Evolutionary conservation across 2,888 invertebrate species (phyloP).

Genomic region (Archaeoteleia sp.): DNA sequence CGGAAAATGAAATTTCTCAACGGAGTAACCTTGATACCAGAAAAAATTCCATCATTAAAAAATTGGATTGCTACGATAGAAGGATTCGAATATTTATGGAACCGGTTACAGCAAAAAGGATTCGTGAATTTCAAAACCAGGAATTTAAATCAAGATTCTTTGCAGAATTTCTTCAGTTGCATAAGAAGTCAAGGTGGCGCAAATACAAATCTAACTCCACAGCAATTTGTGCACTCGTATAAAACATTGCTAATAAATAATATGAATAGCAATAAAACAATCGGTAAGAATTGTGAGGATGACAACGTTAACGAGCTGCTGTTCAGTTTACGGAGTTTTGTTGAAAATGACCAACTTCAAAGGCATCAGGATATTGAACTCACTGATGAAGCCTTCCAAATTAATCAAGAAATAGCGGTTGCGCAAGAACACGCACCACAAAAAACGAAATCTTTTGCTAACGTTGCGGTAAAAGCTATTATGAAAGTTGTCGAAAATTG

Average conservation of each 20-base stretch:
- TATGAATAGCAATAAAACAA: neutral
- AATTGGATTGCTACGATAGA: constrained; percentile 7
- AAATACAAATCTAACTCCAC: constrained; percentile 7
- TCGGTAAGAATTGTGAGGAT: too few species aligned
- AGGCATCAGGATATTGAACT: too few species aligned
- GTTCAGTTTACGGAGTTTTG: too few species aligned
- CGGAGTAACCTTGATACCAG: neutral
- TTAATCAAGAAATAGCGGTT: too few species aligned
- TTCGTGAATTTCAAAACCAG: constrained; percentile 9
- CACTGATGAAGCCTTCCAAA: too few species aligned
- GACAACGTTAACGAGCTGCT: too few species aligned
- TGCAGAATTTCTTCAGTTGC: constrained; percentile 13
- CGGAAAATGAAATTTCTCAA: constrained; percentile 5
- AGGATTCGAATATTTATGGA: constrained; percentile 14
- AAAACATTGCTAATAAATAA: constrained; percentile 17
- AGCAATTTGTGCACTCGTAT: constrained; percentile 12
- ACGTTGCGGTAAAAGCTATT: too few species aligned
- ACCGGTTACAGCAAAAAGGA: neutral
- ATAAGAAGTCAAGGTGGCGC: constrained; percentile 5
- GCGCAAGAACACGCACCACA: too few species aligned
- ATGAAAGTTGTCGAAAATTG: too few species aligned
- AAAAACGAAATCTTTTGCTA: too few species aligned
- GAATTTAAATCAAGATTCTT: constrained; percentile 13
- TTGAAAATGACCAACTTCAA: too few species aligned
- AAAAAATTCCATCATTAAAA: neutral